Evolutionary conservation across 2,888 invertebrate species (phyloP).

Genomic region (Drosophila quinaria): DNA sequence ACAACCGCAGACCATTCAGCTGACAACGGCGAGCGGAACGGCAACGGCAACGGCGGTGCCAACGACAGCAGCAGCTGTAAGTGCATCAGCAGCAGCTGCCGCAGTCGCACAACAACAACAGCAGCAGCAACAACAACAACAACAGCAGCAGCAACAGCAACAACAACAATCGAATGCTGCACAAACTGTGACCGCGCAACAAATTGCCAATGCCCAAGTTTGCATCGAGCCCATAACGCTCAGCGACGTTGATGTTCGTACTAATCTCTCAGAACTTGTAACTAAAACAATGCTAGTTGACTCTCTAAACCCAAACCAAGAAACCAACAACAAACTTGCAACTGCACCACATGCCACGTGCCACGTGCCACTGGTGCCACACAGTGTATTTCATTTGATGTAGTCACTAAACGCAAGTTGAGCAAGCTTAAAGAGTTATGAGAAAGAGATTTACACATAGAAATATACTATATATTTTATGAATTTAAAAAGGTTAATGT

Average conservation of each 20-base stretch:
- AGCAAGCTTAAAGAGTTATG: background rate
- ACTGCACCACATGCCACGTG: background rate
- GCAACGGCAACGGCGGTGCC: constrained; percentile 74
- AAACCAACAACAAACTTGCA: constrained; percentile 7
- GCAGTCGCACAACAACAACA: constrained; percentile 52
- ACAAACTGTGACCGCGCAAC: constrained; percentile 80
- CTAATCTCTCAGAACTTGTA: constrained; percentile 74
- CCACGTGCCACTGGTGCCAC: background rate
- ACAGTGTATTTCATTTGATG: background rate
- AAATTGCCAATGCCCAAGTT: constrained; percentile 89
- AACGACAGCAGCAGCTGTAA: constrained; percentile 69
- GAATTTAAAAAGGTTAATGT: no score
- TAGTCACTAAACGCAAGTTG: background rate
- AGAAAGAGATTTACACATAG: background rate
- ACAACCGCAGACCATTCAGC: constrained; percentile 69
- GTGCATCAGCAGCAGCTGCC: constrained; percentile 64
- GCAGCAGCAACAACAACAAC: constrained; percentile 36
- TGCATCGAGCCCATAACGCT: constrained; percentile 92
- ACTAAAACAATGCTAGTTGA: constrained; percentile 55
- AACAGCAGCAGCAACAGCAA: constrained; percentile 54
- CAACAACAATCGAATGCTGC: constrained; percentile 51
- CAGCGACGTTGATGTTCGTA: constrained; percentile 91
- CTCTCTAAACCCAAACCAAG: background rate
- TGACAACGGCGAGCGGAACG: constrained; percentile 70
- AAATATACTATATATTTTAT: no score